These are phyloP conservation scores for Ephydatia muelleri DNA, from an alignment of 37 sponge, comb jelly and placozoan genomes.

Conservation along the genomic window DNA sequence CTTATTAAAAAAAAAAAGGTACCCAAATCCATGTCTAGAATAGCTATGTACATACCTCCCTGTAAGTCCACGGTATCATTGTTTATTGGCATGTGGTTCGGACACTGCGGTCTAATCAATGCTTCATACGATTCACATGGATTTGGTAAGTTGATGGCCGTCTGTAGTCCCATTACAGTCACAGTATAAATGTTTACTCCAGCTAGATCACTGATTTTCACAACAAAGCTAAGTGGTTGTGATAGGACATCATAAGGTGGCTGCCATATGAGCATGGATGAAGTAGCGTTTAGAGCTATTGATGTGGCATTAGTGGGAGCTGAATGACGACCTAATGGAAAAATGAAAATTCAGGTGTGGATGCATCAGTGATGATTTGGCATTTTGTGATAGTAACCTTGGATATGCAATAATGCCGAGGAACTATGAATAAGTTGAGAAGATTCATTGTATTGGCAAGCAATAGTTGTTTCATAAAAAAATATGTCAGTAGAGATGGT, in stretches of 20 bases:
- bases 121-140: not conserved
- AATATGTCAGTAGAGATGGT: not conserved
- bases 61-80: not conserved
- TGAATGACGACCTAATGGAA: not conserved
- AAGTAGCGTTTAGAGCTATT: not conserved
- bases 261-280: not conserved
- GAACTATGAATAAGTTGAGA: not conserved
- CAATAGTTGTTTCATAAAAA: not conserved
- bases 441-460: not conserved
- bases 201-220: not conserved
- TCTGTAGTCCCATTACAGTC: not conserved
- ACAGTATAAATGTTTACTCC: not conserved
- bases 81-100: not conserved
- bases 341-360: too few relatives aligned
- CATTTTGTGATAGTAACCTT: not conserved
- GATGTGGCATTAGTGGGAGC: not conserved
- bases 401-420: not conserved
- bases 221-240: not conserved
- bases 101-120: not conserved
- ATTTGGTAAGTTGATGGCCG: not conserved
- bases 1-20: too few relatives aligned
- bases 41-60: not conserved
- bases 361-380: not conserved
- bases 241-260: not conserved
- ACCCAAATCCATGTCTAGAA: too few relatives aligned